Evolutionary conservation across 2,113 vertebrate genomes (phyloP).

Genomic region (Calypte anna): DNA sequence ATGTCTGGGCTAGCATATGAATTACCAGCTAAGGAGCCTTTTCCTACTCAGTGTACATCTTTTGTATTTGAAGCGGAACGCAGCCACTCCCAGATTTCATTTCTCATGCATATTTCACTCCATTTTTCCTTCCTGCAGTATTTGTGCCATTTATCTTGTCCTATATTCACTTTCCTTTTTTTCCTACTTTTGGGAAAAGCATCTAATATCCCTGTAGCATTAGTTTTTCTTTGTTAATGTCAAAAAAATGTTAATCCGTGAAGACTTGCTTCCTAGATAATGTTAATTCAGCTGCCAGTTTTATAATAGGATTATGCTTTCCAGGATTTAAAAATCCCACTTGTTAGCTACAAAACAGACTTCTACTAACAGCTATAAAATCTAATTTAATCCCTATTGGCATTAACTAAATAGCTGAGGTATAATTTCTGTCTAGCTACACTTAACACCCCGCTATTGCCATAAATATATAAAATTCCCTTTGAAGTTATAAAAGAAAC

Average conservation of each 20-base stretch:
- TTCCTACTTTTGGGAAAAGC: conserved; percentile 71
- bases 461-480: conserved; percentile 79
- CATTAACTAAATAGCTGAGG: conserved; percentile 80
- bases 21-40: neutral
- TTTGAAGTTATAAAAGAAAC: conserved; percentile 81
- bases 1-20: neutral
- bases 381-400: conserved; percentile 82
- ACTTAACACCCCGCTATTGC: conserved; percentile 77
- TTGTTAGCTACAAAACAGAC: conserved; percentile 82
- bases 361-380: conserved; percentile 81
- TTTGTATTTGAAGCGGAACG: neutral
- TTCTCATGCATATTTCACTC: conserved; percentile 2
- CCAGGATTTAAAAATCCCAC: conserved; percentile 82
- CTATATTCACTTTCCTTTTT: conserved; percentile 55
- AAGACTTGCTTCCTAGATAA: conserved; percentile 77
- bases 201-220: conserved; percentile 76
- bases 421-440: conserved; percentile 78
- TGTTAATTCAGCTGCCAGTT: conserved; percentile 80
- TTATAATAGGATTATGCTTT: conserved; percentile 85
- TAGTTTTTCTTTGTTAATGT: conserved; percentile 79
- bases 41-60: neutral
- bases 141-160: conserved; percentile 65
- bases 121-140: conserved; percentile 21
- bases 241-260: conserved; percentile 77
- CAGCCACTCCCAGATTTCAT: neutral